Percentiles rank a stretch among this genome's conserved stretches.
Conservation (phyloP, 2,888 invertebrate genomes). For the Homarus gammarus region DNA sequence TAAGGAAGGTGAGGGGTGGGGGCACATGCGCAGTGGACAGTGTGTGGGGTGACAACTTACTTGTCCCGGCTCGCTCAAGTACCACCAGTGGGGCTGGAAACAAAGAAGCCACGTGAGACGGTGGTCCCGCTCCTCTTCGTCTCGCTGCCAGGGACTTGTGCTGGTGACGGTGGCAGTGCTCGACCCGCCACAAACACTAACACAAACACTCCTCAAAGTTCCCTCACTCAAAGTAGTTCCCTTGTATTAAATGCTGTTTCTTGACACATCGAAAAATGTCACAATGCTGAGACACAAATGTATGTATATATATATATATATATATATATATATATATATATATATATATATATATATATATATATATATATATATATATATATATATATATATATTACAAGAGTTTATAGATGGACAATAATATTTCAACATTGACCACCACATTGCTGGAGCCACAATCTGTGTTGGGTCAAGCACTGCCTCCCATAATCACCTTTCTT, state of each 20-base stretch:
- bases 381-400: too few species aligned
- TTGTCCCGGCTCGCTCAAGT: constrained; percentile 56
- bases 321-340: too few species aligned
- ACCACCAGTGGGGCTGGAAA: constrained; percentile 68
- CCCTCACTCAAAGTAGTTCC: too few species aligned
- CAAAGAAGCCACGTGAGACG: constrained; percentile 51
- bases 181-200: not conserved
- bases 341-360: too few species aligned
- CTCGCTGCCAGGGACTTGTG: constrained; percentile 30
- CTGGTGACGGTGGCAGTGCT: constrained; percentile 23
- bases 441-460: too few species aligned
- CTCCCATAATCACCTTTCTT: not conserved
- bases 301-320: too few species aligned
- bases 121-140: constrained; percentile 18
- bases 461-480: constrained; percentile 34
- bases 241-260: too few species aligned
- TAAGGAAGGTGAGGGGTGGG: constrained; percentile 25
- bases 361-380: too few species aligned
- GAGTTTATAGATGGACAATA: too few species aligned
- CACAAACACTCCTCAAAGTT: not conserved
- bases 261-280: too few species aligned
- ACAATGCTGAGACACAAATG: too few species aligned
- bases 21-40: constrained; percentile 62
- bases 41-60: constrained; percentile 59
- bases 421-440: too few species aligned